A percentile compares a stretch with the other conserved stretches of the same genome.
Evolutionary conservation across 2,888 invertebrate genomes (phyloP).

Genomic region (Pheosia tremula): DNA sequence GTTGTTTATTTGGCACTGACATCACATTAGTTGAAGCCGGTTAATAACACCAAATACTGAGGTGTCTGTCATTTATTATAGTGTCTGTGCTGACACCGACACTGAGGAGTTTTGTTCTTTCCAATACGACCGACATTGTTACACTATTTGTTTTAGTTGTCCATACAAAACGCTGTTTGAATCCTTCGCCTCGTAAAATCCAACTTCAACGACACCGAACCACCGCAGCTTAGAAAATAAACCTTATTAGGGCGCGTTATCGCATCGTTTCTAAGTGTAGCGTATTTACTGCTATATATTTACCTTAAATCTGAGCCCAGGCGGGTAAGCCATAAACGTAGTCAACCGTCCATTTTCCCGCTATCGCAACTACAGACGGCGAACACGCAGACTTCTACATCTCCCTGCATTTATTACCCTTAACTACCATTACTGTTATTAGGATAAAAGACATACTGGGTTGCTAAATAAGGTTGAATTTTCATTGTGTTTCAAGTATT

Average conservation of each 20-base stretch:
- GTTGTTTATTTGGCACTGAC: too few relatives aligned
- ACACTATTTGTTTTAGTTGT: conserved; percentile 22
- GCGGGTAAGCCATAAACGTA: conserved; percentile 80
- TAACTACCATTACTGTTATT: conserved; percentile 24
- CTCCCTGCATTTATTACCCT: conserved; percentile 24
- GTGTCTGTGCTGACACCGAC: background rate
- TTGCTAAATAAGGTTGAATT: conserved; percentile 25
- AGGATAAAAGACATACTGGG: conserved; percentile 15
- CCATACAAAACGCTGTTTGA: conserved; percentile 34
- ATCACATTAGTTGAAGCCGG: too few relatives aligned
- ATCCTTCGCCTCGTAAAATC: conserved; percentile 48
- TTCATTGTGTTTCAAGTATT: conserved; percentile 10
- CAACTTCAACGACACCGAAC: conserved; percentile 50
- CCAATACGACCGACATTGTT: conserved; percentile 6
- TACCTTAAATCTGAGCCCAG: conserved; percentile 72
- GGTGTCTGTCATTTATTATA: too few relatives aligned
- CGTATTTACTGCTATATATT: conserved; percentile 72
- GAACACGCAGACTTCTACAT: conserved; percentile 70
- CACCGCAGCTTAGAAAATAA: conserved; percentile 66
- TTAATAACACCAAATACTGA: too few relatives aligned
- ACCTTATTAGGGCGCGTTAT: conserved; percentile 73
- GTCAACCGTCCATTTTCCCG: conserved; percentile 82
- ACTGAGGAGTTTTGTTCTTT: background rate
- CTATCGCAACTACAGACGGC: conserved; percentile 74
- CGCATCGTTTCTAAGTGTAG: conserved; percentile 62